phyloP scores from a whole-genome alignment of 30 jellyfish, hydroid and myxozoan species.

The Aurelia aurita region DNA sequence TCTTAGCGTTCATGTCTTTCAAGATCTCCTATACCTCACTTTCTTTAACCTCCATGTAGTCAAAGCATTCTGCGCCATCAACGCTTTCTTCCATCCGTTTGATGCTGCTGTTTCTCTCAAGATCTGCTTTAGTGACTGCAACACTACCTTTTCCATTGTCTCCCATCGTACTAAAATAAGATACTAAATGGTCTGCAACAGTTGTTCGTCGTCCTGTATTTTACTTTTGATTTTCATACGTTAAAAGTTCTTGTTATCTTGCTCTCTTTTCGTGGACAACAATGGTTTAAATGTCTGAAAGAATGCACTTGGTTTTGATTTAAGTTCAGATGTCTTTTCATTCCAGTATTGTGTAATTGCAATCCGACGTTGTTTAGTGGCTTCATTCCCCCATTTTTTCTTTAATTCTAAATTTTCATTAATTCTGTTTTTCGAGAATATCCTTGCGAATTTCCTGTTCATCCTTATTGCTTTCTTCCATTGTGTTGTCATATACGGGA shows the following conservation, averaged over 20 bases:
- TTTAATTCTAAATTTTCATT: conserved; percentile 11
- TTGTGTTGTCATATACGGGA: conserved; percentile 6
- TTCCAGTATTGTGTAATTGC: neutral
- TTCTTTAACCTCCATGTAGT: neutral
- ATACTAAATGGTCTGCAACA: conserved; percentile 1
- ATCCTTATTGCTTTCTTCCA: conserved; percentile 25
- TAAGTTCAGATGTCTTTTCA: neutral
- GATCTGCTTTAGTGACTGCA: neutral
- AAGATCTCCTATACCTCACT: neutral
- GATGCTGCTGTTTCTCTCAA: conserved; percentile 16
- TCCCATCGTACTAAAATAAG: conserved; percentile 1
- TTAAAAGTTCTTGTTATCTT: neutral
- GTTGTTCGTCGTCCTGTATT: neutral
- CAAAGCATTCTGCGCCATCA: too few species aligned
- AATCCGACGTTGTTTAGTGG: conserved; percentile 1
- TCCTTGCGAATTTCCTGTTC: conserved; percentile 6
- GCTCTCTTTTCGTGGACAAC: conserved; percentile 4
- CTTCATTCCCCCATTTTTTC: conserved; percentile 18
- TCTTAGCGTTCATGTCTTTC: conserved; percentile 8
- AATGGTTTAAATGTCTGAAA: neutral
- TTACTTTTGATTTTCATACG: neutral
- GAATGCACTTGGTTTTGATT: conserved; percentile 16
- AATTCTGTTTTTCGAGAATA: conserved; percentile 7
- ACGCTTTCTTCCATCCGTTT: neutral
- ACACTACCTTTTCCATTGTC: neutral